A percentile compares a stretch with the other conserved stretches of the same genome.
Evolutionary conservation across 2,797 vertebrate genomes (phyloP).

Genomic region (Scyliorhinus canicula): DNA sequence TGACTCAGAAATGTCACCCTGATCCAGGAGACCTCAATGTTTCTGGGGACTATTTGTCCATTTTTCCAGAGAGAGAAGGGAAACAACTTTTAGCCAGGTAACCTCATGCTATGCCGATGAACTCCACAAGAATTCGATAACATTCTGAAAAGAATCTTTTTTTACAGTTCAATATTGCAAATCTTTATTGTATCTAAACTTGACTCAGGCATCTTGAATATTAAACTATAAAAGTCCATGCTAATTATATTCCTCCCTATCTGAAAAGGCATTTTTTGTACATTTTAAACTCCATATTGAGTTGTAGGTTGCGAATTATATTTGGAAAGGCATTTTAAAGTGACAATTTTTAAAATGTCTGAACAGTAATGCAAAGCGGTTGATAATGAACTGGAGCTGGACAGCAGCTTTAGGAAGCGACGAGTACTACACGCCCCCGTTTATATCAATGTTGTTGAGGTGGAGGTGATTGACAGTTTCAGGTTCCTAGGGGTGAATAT

Average conservation of each 20-base stretch:
- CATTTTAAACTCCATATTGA: not conserved
- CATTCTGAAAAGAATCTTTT: not conserved
- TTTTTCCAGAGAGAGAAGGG: too few species aligned
- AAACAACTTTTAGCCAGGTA: not conserved
- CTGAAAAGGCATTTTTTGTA: not conserved
- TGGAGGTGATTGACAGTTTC: too few species aligned
- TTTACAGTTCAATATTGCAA: not conserved
- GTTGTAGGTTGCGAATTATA: not conserved
- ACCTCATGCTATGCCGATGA: not conserved
- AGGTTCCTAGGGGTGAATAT: too few species aligned
- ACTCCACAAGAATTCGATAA: not conserved
- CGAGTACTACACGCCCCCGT: too few species aligned
- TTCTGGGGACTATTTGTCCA: not conserved
- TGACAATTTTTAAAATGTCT: not conserved
- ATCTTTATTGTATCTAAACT: not conserved
- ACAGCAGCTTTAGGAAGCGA: too few species aligned
- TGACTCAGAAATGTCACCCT: not conserved
- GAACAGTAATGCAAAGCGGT: not conserved
- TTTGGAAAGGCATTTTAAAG: not conserved
- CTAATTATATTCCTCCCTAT: not conserved
- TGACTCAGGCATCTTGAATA: not conserved
- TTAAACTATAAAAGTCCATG: not conserved
- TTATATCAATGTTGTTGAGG: too few species aligned
- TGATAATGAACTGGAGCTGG: not conserved
- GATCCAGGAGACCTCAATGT: too few species aligned